Conservation (phyloP, 2,888 invertebrate genomes). For the Scaptomyza reducta region DNA sequence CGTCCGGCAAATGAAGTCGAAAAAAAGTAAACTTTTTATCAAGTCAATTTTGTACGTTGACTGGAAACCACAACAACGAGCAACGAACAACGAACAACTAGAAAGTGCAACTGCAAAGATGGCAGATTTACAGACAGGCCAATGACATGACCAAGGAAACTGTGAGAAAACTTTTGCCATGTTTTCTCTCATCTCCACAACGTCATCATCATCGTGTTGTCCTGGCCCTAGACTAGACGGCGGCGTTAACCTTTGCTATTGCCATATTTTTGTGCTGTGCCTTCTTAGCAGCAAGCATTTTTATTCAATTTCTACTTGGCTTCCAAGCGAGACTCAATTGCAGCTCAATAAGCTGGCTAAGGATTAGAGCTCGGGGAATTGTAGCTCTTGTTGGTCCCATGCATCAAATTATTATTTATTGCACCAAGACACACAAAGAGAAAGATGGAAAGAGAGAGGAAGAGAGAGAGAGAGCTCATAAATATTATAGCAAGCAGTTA, state of each 20-base stretch:
- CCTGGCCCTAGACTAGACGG: constrained; percentile 67
- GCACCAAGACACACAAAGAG: constrained; percentile 27
- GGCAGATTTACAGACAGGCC: constrained; percentile 66
- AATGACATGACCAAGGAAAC: constrained; percentile 68
- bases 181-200: constrained; percentile 41
- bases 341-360: constrained; percentile 69
- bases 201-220: constrained; percentile 20
- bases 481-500: constrained; percentile 40
- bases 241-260: constrained; percentile 66
- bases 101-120: constrained; percentile 26
- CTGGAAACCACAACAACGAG: constrained; percentile 62
- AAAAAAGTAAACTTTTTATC: constrained; percentile 69
- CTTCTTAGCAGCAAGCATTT: constrained; percentile 55
- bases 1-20: constrained; percentile 56
- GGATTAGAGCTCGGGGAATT: constrained; percentile 55
- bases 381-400: constrained; percentile 22
- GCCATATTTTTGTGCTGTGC: constrained; percentile 45
- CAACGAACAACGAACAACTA: constrained; percentile 9
- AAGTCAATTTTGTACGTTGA: constrained; percentile 76
- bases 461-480: constrained; percentile 22
- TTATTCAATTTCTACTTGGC: constrained; percentile 63
- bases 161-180: constrained; percentile 60
- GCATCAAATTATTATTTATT: constrained; percentile 69
- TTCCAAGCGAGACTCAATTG: constrained; percentile 59
- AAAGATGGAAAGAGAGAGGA: constrained; percentile 5